Percentiles rank a stretch among this genome's conserved stretches.
These are phyloP conservation scores for Lissonota sp. DNA, from an alignment of 2,888 invertebrate species.

Conservation along the genomic window DNA sequence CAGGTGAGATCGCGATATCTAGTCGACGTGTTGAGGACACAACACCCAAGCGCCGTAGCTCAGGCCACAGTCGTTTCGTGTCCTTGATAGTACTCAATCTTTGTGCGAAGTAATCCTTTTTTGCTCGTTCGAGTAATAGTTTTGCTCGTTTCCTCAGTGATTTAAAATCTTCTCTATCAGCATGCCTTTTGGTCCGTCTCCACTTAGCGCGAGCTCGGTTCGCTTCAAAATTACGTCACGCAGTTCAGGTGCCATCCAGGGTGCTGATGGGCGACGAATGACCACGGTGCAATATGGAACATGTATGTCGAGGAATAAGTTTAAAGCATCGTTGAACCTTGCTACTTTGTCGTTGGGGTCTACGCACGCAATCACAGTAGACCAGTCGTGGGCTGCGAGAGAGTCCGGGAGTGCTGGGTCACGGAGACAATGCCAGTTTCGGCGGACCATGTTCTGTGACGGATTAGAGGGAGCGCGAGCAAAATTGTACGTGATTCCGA, in stretches of 20 bases:
- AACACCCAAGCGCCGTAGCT: constrained; percentile 1
- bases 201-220: neutral
- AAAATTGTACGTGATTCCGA: neutral
- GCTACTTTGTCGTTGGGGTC: neutral
- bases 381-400: neutral
- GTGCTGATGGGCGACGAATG: neutral
- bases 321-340: neutral
- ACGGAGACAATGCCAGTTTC: neutral
- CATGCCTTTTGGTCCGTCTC: neutral
- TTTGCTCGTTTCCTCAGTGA: neutral
- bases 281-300: neutral
- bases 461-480: neutral
- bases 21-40: neutral
- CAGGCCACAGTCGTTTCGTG: constrained; percentile 7
- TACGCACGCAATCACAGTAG: neutral
- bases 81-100: neutral
- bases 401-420: neutral
- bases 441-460: neutral
- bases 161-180: neutral
- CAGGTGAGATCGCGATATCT: neutral
- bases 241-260: constrained; percentile 12
- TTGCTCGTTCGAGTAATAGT: neutral
- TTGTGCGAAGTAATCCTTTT: neutral
- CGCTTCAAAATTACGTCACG: neutral
- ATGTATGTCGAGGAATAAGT: neutral